These are phyloP conservation scores for Atta colombica DNA, from an alignment of 1,140 invertebrate species.

Conservation along the genomic window DNA sequence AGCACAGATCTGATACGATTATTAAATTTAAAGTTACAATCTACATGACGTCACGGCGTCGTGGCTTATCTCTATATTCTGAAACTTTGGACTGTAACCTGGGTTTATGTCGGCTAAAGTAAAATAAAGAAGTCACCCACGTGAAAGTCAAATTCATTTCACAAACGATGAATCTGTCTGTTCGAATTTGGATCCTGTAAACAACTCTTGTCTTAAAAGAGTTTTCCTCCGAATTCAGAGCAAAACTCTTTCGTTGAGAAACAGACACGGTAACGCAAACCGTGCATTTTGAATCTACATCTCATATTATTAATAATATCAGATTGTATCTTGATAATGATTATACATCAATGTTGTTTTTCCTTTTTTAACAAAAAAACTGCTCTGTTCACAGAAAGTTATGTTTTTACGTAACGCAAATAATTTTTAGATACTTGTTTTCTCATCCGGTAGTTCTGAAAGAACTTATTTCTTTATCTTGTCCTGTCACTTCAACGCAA, in stretches of 20 bases:
- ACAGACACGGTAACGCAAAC: background rate
- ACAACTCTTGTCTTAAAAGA: constrained; percentile 9
- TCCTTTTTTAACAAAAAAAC: background rate
- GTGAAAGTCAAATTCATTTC: constrained; percentile 20
- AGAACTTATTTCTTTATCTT: background rate
- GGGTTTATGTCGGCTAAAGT: constrained; percentile 10
- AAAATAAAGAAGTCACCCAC: constrained; percentile 30
- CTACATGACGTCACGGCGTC: too few relatives aligned
- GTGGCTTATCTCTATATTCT: background rate
- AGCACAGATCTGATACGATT: background rate
- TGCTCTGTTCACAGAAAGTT: background rate
- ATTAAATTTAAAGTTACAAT: background rate
- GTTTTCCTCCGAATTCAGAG: background rate
- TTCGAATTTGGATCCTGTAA: constrained; percentile 47
- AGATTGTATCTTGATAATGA: background rate
- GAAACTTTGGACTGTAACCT: background rate
- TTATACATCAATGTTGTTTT: background rate
- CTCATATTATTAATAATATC: background rate
- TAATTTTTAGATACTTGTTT: background rate
- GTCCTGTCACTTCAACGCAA: background rate
- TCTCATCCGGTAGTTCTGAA: background rate
- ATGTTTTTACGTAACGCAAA: background rate
- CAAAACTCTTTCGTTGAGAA: background rate
- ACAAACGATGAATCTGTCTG: constrained; percentile 34
- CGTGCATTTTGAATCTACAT: background rate